phyloP scores from a whole-genome alignment of 2,888 invertebrate species.

The Agrotis puta region DNA sequence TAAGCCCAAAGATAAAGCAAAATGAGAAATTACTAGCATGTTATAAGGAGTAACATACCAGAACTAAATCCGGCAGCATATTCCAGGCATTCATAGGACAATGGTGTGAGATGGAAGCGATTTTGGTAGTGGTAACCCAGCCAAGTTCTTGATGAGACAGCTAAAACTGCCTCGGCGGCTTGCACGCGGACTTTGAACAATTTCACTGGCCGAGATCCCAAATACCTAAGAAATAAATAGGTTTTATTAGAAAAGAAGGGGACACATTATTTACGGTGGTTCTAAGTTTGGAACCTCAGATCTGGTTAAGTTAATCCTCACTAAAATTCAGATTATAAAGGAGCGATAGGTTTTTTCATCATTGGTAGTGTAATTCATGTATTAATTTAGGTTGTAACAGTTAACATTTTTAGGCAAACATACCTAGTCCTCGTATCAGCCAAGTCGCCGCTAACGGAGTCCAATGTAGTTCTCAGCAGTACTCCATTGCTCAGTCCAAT shows the following conservation, averaged over 20 bases:
- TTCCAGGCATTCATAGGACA: constrained; percentile 99
- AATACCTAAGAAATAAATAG: constrained; percentile 89
- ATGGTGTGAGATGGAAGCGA: constrained; percentile 97
- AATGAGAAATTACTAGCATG: not conserved
- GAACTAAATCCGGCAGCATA: constrained; percentile 99
- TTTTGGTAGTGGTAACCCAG: constrained; percentile 99
- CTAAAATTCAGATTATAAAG: constrained; percentile 92
- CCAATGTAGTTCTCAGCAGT: constrained; percentile 97
- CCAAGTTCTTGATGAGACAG: constrained; percentile 99
- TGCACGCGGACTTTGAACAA: constrained; percentile 99
- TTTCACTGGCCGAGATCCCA: constrained; percentile 98
- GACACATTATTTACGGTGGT: not conserved
- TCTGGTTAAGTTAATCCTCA: constrained; percentile 90
- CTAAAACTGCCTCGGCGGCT: constrained; percentile 98
- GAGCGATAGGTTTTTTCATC: constrained; percentile 87
- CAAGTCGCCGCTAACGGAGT: constrained; percentile 98
- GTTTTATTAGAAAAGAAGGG: not conserved
- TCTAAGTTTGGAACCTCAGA: constrained; percentile 76
- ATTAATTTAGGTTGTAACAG: not conserved
- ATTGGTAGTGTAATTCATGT: constrained; percentile 67
- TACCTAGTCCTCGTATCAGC: constrained; percentile 98
- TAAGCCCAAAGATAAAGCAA: constrained; percentile 20
- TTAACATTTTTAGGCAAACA: not conserved
- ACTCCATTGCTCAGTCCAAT: constrained; percentile 99
- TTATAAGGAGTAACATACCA: constrained; percentile 72